These are phyloP conservation scores for Halictus quadricinctus DNA, from an alignment of 2,888 invertebrate species.

Conservation along the genomic window DNA sequence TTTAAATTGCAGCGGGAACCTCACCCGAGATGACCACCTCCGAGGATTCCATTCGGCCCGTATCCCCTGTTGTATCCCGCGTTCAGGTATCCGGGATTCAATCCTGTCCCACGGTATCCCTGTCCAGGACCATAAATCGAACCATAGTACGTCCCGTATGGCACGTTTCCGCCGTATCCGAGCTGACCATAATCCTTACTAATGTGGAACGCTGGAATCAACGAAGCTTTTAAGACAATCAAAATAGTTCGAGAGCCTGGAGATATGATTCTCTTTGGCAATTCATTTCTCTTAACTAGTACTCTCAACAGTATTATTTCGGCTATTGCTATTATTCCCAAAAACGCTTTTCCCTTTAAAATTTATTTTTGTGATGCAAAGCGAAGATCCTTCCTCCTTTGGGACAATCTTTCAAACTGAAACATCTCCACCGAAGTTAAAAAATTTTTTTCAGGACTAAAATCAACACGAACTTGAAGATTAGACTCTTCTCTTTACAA, in stretches of 20 bases:
- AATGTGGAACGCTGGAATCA: slow-evolving; percentile 68
- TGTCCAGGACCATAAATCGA: slow-evolving; percentile 66
- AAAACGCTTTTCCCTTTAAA: no score
- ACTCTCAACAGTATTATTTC: background rate
- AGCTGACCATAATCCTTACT: slow-evolving; percentile 71
- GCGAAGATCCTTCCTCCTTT: no score
- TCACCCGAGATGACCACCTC: slow-evolving; percentile 74
- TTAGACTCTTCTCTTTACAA: no score
- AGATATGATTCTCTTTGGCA: background rate
- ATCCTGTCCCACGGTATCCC: slow-evolving; percentile 64
- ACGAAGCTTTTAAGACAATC: slow-evolving; percentile 40
- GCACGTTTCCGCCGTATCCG: slow-evolving; percentile 40
- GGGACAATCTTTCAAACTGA: no score
- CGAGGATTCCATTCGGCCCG: slow-evolving; percentile 65
- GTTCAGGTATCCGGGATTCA: slow-evolving; percentile 58
- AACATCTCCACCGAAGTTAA: no score
- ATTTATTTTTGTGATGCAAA: no score
- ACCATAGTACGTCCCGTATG: slow-evolving; percentile 63
- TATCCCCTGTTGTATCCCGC: slow-evolving; percentile 65
- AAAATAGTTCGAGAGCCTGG: background rate
- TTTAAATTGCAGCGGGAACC: slow-evolving; percentile 7
- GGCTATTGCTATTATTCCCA: no score
- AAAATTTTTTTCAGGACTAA: no score
- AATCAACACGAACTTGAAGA: no score
- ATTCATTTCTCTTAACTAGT: background rate